Base-by-base conservation (phyloP, 2,888 invertebrate species). In the Phragmatobia fuliginosa region DNA sequence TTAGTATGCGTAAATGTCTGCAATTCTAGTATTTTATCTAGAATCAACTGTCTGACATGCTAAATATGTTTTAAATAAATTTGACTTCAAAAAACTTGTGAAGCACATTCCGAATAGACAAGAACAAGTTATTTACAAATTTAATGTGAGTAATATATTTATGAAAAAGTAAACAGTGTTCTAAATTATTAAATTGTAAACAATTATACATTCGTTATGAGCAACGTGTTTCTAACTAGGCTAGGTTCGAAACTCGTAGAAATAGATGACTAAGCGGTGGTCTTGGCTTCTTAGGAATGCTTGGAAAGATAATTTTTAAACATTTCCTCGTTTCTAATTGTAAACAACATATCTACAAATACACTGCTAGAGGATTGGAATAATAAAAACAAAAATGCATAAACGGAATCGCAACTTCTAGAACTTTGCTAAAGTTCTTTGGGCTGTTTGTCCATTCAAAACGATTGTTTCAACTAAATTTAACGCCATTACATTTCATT, bases 221-320 rank as follows among this genome's bases (percentile, higher is more conserved):
- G 18, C 28, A 28, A 62, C 58, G 58, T 59, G 25, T 33, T 62
- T 58, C 18, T 62, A 72, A 68, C 61, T 71, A 59, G 70, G 71
- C 66, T 73, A 72, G 28, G 45, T 45, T 21, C 21, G 56, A 25
- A 63, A 63, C 41, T 73, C 33, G 56, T 71, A 62, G 38, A 65
- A 78, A 74, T n/a, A 60, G 31, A 74, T 80, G 78, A 80, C 61
- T 58, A 65, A 10, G 38, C 64, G n/a, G 25, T 66, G 58, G 38
- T 49, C 18, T 67, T n/a, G 49, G 18, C n/a, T 49, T 21, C 33
- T 60, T 10, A 62, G 10, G 18, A 32, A 11, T 52, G 52, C 25
- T 31, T 33, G 18, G 18, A 32, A 33, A 25, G 25, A 64, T 52
- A 33, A n/a, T 56, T 52, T 65, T 68, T 14, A 66, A 67, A 65